Evolutionary conservation across 2,888 invertebrate species (phyloP), one percentile per base, ranked within the genome.

Genomic region (Desoria tigrina): DNA sequence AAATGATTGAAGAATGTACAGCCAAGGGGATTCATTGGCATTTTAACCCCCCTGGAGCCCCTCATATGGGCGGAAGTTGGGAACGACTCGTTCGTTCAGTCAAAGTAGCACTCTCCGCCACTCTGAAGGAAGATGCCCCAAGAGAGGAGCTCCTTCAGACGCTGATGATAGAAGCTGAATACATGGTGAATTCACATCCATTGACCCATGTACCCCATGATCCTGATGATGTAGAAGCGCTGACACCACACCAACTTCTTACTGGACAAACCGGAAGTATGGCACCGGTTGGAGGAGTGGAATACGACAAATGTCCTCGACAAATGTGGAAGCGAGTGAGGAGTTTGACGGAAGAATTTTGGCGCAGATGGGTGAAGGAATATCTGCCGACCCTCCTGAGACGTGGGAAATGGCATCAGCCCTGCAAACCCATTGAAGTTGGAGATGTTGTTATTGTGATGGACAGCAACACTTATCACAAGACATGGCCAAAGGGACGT

Each of bases 321-420:
- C 67, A 74, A 1, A 66, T 75, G 23, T 79, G 78, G 77, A 74
- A 78, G 58, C 63, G 69, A 11, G 45, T 76, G 6, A 76, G 77
- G 57, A 67, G 68, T 7, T 55, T 77, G 51, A 66, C 68, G 2
- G 77, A 77, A 50, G 66, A 68, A 9, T 69, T 75, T 62, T 55
- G 77, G 77, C 49, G 50, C 1, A 63, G 73, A 11, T 77, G 75
- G 73, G 23, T 73, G 37, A 58, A 61, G 14, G 76, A 76, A 58
- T 77, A 75, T 42, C 53, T 77, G 4, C 65, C 63, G 1, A 61
- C 58, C 2, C 67, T 77, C 0, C 68, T 66, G 18, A 49, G 63
- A 14, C 32, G 74, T 18, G 27, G n/a, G n/a, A 72, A 74, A 32
- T 74, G 66, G 73, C 37, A 37, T 3, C 21, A 27, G 16, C 1